Percentiles rank a stretch among this genome's conserved stretches.
Evolutionary conservation across 2,888 invertebrate genomes (phyloP).

Genomic region (Nudaria mundana): DNA sequence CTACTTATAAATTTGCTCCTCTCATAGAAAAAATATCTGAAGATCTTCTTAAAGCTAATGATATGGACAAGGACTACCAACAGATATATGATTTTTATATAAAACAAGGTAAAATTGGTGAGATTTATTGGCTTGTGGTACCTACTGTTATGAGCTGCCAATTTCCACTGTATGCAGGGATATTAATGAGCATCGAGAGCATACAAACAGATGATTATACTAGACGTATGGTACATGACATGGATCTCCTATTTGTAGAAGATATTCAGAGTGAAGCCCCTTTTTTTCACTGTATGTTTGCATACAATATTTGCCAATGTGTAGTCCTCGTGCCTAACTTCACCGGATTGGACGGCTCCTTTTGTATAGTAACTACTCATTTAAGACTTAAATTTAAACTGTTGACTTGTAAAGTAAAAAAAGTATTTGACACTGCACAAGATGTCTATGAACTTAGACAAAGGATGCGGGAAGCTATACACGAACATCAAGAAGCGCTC

Average conservation of each 20-base stretch:
- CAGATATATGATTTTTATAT: constrained; percentile 47
- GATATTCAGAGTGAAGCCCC: constrained; percentile 56
- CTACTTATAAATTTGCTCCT: constrained; percentile 41
- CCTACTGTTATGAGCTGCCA: constrained; percentile 46
- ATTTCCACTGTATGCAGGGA: constrained; percentile 53
- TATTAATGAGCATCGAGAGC: constrained; percentile 46
- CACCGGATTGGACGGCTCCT: constrained; percentile 58
- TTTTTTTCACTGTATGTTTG: constrained; percentile 55
- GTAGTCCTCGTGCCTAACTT: constrained; percentile 48
- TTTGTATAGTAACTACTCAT: constrained; percentile 59
- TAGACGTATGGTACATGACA: constrained; percentile 57
- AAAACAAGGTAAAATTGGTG: constrained; percentile 43
- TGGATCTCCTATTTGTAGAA: constrained; percentile 52
- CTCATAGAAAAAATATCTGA: constrained; percentile 47
- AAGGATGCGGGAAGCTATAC: constrained; percentile 44
- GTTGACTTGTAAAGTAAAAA: constrained; percentile 43
- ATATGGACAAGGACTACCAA: constrained; percentile 48
- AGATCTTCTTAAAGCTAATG: constrained; percentile 51
- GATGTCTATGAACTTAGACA: constrained; percentile 35
- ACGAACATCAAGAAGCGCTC: constrained; percentile 54
- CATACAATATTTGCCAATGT: constrained; percentile 47
- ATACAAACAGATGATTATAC: constrained; percentile 44
- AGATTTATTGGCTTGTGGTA: constrained; percentile 51
- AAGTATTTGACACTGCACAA: constrained; percentile 42
- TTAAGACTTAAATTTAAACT: constrained; percentile 57